Conservation (phyloP, 2,888 invertebrate genomes). For the Caenorhabditis sp. region DNA sequence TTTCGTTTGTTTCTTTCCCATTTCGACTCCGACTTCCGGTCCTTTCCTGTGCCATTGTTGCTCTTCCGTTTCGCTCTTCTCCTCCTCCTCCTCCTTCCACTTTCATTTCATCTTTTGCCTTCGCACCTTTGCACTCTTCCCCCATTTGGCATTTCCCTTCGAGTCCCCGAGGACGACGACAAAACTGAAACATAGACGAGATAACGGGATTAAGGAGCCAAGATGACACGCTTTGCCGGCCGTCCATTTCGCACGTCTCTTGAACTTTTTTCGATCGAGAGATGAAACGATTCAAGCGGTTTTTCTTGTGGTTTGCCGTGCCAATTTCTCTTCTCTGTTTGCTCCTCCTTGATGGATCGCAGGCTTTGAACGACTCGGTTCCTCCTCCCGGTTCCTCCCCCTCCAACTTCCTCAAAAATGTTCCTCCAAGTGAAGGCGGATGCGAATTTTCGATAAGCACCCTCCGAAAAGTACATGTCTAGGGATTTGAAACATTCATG, state of each 20-base stretch:
- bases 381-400: neutral
- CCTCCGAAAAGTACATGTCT: constrained; percentile 7
- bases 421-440: neutral
- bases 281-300: constrained; percentile 28
- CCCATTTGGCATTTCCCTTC: neutral
- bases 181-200: constrained; percentile 24
- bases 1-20: constrained; percentile 11
- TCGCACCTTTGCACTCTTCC: constrained; percentile 32
- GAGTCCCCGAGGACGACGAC: constrained; percentile 26
- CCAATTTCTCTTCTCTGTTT: constrained; percentile 3
- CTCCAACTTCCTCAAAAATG: neutral
- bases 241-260: constrained; percentile 43
- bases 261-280: constrained; percentile 43
- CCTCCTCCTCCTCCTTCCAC: neutral
- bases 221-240: constrained; percentile 22
- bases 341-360: neutral
- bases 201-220: constrained; percentile 45
- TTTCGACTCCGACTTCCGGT: constrained; percentile 40
- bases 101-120: constrained; percentile 21
- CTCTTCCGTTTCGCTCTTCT: neutral
- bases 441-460: neutral
- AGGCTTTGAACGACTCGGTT: neutral
- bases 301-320: constrained; percentile 26
- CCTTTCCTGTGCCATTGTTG: constrained; percentile 26
- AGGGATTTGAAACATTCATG: constrained; percentile 3